Base-by-base conservation (phyloP, 2,113 vertebrate species). In the Centropus unirufus region DNA sequence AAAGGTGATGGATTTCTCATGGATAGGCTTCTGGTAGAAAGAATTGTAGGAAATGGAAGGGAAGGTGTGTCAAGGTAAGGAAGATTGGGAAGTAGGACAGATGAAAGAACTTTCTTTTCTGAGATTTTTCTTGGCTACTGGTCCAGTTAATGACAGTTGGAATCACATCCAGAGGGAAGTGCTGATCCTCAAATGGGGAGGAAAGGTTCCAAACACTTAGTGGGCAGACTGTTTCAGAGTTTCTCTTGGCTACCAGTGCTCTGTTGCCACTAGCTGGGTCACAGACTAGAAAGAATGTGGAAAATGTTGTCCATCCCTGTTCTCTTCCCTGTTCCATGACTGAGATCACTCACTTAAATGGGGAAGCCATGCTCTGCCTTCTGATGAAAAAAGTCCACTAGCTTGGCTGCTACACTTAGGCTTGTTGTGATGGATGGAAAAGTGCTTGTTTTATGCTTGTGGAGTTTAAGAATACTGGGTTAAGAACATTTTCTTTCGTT, bases 211-310 rank as follows among this genome's bases (percentile, higher is more conserved):
- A 91, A 67, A 84, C 83, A 82, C 78, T 97, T 95, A 83, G 91
- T 86, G 95, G 84, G 82, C 84, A 93, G 87, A 94, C 34, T 84
- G 69, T 97, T 97, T 97, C 94, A 90, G 83, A 95, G 92, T 96
- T 97, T 96, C 81, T 95, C 80, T 97, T 97, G 97, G 96, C 93
- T 79, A 69, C 27, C 42, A 77, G 72, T 89, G 34, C 51, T 83
- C 70, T 83, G 44, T 96, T 89, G 92, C 84, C 54, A 63, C 74
- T 73, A 87, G 81, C 69, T 95, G 79, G 76, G 89, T 87, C 47
- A 69, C 73, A 83, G 90, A 81, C 72, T 68, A 73, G 67, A 79
- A 94, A 66, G 81, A 92, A 92, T 89, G 81, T 91, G 40, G 83
- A 93, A 92, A 92, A 91, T 91, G 58, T 80, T 95, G 57, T 90